Base-by-base conservation (phyloP, 2,888 invertebrate genomes). In the Drosophila prolongata region DNA sequence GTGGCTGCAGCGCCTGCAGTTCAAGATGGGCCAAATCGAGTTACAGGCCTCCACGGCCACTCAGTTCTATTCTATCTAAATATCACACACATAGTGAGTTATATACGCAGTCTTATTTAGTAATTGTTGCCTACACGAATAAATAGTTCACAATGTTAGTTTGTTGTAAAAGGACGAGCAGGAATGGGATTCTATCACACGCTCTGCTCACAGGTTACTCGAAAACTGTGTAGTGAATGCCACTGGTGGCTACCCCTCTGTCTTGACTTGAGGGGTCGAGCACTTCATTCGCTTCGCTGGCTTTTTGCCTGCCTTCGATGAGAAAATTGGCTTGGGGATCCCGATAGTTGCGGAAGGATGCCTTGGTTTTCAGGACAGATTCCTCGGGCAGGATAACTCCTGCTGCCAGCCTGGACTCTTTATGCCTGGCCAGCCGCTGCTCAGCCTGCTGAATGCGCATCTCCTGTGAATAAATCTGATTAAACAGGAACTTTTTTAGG, bases 21-120 rank as follows among this genome's bases (percentile, higher is more conserved):
- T 99, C 91, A 99, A 99, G 94, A 98, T 99, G 96, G 98, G 98
- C 6, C 99, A 99, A 93, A 96, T 98, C 59, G 99, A 99, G 93
- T 93, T 97, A 76, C 98, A 98, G 92, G 97, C 97, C 2, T 97
- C 97, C 0, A 96, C 96, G 56, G 97, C 96, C n/a, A 97, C 97
- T 8, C 97, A 97, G 90, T 97, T 98, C 92, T 98, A 96, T 92
- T 95, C 95, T 37, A 94, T 95, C 84, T 96, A 94, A 92, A 47
- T 13, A 37, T 30, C 11, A 13, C 42, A 40, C 40, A 16, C 24
- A 46, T 10, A 49, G 24, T 37, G 16, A 40, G 37, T 71, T 70
- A 34, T 61, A 10, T 30, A 44, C 50, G 24, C 71, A 68, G 34
- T 60, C 69, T 73, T 66, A 75, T 34, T 46, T 35, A 50, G 27